Base-by-base conservation (phyloP, 2,888 invertebrate genomes). In the Platynereis dumerilii region DNA sequence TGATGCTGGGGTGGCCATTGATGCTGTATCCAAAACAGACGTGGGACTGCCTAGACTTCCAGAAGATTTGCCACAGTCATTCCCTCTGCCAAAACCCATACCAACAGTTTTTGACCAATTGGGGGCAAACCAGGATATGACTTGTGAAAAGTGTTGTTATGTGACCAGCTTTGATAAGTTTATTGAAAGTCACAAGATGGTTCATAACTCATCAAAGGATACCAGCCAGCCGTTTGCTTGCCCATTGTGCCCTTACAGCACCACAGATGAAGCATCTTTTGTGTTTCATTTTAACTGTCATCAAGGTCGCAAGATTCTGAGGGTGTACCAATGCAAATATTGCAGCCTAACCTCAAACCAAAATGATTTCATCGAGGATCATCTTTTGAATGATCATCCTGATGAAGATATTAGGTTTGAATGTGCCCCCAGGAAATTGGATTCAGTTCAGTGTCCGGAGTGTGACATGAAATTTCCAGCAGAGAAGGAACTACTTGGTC, bases 361-460 rank as follows among this genome's bases (percentile, higher is more conserved):
- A 24, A n/a, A 52, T 22, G 61, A 61, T 27, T n/a, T 61, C 17
- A 34, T 61, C 12, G 55, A 54, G 42, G 61, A 61, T n/a, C 61
- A 61, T 27, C 55, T 52, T 24, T 28, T 52, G 39, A 54, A 61
- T 7, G 54, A 20, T 7, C 61, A 61, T 54, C 48, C 48, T 20
- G 7, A 48, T n/a, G 20, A 48, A 20, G 48, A 48, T n/a, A 48
- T 48, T n/a, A 5, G 22, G 3, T 48, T 20, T 48, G 48, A 48
- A n/a, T 48, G 48, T 48, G 22, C n/a, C 5, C 22, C 22, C 5
- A 48, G 22, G n/a, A 48, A 22, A 22, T 22, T 48, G n/a, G 48
- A 48, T 48, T 48, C 22, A 12, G 22, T 22, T 20, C 48, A 48
- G 17, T 48, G 48, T n/a, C 3, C 17, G 48, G n/a, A n/a, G 5